Base-by-base conservation (phyloP, 37 sponge, comb jelly and placozoan species). In the Crambe crambe region DNA sequence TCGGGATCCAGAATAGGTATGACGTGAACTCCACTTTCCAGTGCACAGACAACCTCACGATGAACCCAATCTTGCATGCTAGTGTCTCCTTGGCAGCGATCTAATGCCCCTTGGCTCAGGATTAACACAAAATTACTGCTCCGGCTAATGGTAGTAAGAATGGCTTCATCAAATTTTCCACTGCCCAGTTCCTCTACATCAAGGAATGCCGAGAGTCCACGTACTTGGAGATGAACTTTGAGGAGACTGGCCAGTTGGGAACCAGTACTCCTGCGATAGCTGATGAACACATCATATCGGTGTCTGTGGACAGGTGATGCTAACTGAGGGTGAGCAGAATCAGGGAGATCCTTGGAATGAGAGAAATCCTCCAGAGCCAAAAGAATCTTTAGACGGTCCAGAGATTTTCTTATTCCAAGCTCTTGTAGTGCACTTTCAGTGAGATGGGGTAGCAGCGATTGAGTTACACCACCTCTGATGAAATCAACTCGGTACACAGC, bases 211-310 rank as follows among this genome's bases (percentile, higher is more conserved):
- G 37, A 42, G 17, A 86, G 38, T 9, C 80, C 80, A 2, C 80
- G 30, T 22, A 73, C 2, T 65, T 86, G 73, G 3, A 86, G 58
- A 36, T 80, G 79, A 0, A 86, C 87, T 26, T 86, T 86, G 32
- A 86, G 42, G 17, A 86, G 57, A 58, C 87, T 86, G 58, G 87
- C 87, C 27, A 86, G 68, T 31, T 86, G 87, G 35, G 87, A 86
- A 25, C 87, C 87, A 15, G 65, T 38, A 1, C 64, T n/a, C 15
- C 87, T 36, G 22, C 87, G 65, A 54, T 86, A 86, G 54, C 87
- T 86, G 58, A 86, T 65, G 68, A 86, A 86, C 41, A 86, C 87
- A 42, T 86, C 87, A 38, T 78, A 77, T 54, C 68, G 77, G n/a
- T 39, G 71, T 2, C 26, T 70, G 3, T 22, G 62, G 0, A 38